Base-by-base conservation (phyloP, 2,797 vertebrate species). In the Sylvilagus floridanus region DNA sequence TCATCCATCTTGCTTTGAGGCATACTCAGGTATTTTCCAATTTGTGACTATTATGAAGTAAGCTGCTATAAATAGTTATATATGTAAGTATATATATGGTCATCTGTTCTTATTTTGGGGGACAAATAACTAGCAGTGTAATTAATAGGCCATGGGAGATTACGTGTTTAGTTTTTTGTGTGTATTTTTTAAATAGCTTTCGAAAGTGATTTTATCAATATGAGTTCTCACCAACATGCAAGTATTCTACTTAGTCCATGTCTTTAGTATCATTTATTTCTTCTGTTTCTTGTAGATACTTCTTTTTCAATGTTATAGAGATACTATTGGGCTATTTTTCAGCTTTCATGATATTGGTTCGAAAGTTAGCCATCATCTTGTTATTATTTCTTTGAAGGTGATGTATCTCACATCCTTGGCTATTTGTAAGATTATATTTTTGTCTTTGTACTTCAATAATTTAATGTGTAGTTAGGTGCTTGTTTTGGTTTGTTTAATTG, bases 401-500 rank as follows among this genome's bases (percentile, higher is more conserved):
- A 50, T 28, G 1, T 60, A 81, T 71, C 14, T 71, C 62, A 62
- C 28, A 37, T 78, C n/a, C 78, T 47, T 90, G 22, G 16, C 13
- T 77, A 17, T 5, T 88, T 75, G 32, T 62, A 88, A 88, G 24
- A 60, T 42, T 21, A 0, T 82, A 19, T n/a, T 0, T 84, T 68
- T 84, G 12, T 63, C 3, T 85, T n/a, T 79, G 19, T 28, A 75
- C 28, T 76, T 71, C 26, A 87, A 42, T 12, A 92, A 22, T 37
- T 52, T 76, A 85, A 77, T 1, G 4, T 11, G 2, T 66, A 30
- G 6, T 77, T 83, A 47, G 12, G 69, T 69, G 5, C 42, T 66
- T 82, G 35, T 72, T 88, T 65, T 47, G 37, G 7, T 90, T 90
- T 90, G 7, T 42, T 83, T 83, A n/a, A 62, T 84, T 47, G 37